phyloP scores from a whole-genome alignment of 2,113 vertebrate species.

The Baryphthengus martii region DNA sequence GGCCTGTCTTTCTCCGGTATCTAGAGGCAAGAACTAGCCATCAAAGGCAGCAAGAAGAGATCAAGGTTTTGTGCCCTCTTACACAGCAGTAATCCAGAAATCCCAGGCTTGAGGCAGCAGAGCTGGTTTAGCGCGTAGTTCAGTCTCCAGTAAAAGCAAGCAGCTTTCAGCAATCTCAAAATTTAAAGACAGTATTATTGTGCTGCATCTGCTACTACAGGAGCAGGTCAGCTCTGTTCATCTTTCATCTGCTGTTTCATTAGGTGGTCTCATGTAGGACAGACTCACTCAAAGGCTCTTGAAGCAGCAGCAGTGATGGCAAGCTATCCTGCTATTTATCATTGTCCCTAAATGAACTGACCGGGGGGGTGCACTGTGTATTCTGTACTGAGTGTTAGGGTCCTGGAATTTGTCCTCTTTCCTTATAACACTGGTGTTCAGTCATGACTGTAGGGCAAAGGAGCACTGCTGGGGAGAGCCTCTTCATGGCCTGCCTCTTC shows the following conservation, averaged over 20 bases:
- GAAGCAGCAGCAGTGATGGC: not conserved
- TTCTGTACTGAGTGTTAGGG: not conserved
- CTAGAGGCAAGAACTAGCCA: not conserved
- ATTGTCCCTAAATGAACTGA: not conserved
- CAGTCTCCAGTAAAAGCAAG: not conserved
- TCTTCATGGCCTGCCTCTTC: not conserved
- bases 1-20: not conserved
- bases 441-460: not conserved
- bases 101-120: not conserved
- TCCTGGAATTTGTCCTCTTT: not conserved
- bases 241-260: conserved; percentile 34
- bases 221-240: conserved; percentile 13
- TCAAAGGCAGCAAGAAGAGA: not conserved
- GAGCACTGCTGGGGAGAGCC: not conserved
- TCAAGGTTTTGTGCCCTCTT: not conserved
- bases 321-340: not conserved
- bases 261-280: not conserved
- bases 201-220: not conserved
- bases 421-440: not conserved
- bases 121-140: not conserved
- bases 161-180: not conserved
- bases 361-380: fast-evolving
- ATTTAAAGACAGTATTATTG: conserved; percentile 12
- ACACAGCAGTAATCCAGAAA: not conserved
- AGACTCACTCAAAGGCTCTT: not conserved